These are phyloP conservation scores for Seriola rivoliana DNA, from an alignment of 2,113 vertebrate species.

Conservation along the genomic window DNA sequence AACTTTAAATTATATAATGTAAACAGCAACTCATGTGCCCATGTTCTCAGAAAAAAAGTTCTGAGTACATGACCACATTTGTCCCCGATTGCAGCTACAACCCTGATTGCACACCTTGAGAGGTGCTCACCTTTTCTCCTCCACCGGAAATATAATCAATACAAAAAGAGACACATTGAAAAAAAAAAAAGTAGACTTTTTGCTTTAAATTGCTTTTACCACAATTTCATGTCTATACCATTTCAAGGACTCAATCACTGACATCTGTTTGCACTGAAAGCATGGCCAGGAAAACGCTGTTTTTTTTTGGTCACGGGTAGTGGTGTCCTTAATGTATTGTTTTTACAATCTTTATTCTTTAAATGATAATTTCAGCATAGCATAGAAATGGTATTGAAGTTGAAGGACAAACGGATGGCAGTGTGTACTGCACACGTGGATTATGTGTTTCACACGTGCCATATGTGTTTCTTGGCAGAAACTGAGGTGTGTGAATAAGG, in stretches of 20 bases:
- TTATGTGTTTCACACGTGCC: constrained; percentile 50
- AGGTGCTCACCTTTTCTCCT: not conserved
- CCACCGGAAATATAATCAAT: not conserved
- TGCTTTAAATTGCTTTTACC: not conserved
- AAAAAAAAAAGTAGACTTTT: not conserved
- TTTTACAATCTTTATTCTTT: constrained; percentile 8
- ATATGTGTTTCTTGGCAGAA: constrained; percentile 64
- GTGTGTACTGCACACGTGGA: constrained; percentile 31
- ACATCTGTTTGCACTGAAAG: constrained; percentile 16
- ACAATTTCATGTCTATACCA: not conserved
- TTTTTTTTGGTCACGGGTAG: constrained; percentile 14
- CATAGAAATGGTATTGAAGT: constrained; percentile 23
- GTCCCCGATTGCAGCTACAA: too few species aligned
- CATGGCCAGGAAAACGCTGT: not conserved
- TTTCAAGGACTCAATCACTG: not conserved
- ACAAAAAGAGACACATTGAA: not conserved
- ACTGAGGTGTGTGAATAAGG: constrained; percentile 23
- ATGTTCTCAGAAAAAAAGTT: not conserved
- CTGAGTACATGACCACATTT: too few species aligned
- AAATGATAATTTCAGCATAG: constrained; percentile 23
- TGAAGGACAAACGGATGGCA: constrained; percentile 10
- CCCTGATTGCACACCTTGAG: too few species aligned
- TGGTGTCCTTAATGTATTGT: constrained; percentile 2
- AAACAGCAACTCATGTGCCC: not conserved
- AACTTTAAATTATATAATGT: not conserved